Conservation (phyloP, 92 coral and sea anemone species). For the Phenganax subtilis region DNA sequence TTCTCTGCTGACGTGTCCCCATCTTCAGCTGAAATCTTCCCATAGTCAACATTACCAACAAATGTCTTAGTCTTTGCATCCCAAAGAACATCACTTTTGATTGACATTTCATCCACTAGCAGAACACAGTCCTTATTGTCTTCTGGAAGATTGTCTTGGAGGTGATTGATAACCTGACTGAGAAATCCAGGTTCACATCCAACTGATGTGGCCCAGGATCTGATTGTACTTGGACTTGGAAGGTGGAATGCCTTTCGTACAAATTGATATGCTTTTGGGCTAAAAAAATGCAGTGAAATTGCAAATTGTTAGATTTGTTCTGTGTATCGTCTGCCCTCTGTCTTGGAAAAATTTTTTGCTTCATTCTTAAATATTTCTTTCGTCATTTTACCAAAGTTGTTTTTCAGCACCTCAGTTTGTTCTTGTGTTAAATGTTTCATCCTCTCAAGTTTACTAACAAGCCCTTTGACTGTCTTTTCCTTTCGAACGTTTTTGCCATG, state of each 20-base stretch:
- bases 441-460: not conserved
- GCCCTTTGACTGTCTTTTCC: not conserved
- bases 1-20: not conserved
- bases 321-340: no score
- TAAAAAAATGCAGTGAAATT: not conserved
- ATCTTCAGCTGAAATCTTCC: no score
- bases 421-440: not conserved
- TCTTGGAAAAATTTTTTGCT: not conserved
- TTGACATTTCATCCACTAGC: not conserved
- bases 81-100: not conserved
- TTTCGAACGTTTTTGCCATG: not conserved
- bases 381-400: not conserved
- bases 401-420: not conserved
- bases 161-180: no score
- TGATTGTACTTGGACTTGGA: not conserved
- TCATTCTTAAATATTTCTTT: not conserved
- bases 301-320: not conserved
- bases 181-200: not conserved
- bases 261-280: constrained; percentile 1
- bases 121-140: not conserved
- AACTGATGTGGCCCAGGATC: not conserved
- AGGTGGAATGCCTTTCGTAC: constrained; percentile 2
- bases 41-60: not conserved
- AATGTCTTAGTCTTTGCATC: not conserved
- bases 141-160: not conserved